These are phyloP conservation scores for Strix uralensis DNA, from an alignment of 2,113 vertebrate genomes.

Conservation along the genomic window DNA sequence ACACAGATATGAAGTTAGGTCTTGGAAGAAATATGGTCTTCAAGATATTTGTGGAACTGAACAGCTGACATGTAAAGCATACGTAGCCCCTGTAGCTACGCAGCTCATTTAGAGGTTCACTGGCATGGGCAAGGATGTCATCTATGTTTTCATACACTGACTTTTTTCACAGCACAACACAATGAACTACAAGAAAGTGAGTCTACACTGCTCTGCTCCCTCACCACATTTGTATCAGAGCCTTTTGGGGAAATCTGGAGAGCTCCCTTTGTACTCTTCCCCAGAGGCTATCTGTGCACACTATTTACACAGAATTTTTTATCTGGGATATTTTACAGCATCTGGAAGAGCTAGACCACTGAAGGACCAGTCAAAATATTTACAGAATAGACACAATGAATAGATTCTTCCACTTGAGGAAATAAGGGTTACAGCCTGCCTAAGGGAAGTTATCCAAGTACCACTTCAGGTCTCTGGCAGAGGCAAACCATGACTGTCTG, in stretches of 20 bases:
- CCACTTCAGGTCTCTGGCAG: neutral
- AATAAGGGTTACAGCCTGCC: neutral
- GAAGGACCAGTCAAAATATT: neutral
- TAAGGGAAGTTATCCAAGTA: neutral
- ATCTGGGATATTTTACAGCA: neutral
- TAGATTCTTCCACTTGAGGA: neutral
- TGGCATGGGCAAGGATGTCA: neutral
- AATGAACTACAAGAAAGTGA: neutral
- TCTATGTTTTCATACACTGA: neutral
- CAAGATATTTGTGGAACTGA: neutral
- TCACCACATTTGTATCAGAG: neutral
- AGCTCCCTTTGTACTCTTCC: neutral
- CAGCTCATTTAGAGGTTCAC: neutral
- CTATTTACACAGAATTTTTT: neutral
- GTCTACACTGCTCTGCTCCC: neutral
- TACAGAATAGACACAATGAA: neutral
- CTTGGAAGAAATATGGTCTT: neutral
- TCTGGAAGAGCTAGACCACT: neutral
- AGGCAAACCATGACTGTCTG: neutral
- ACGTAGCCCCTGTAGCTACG: neutral
- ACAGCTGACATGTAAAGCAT: neutral
- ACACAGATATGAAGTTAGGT: neutral
- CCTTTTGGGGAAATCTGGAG: neutral
- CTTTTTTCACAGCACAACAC: neutral
- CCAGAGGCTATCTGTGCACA: neutral